Conservation (phyloP, 64 coral and sea anemone species). For the Trachythela sp. region DNA sequence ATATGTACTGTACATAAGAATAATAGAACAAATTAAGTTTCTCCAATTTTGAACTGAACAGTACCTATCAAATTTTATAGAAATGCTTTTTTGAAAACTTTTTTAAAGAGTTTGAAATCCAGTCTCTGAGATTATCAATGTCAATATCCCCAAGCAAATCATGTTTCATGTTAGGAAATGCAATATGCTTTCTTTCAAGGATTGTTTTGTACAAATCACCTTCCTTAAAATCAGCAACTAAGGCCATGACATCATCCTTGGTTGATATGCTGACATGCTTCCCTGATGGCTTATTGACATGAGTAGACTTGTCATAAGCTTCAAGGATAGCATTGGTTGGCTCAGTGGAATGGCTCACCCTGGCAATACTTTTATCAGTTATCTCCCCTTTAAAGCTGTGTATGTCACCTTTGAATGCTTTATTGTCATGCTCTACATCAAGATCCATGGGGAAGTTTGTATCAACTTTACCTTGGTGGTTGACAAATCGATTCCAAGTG, state of each 20-base stretch:
- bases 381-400: neutral
- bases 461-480: conserved; percentile 30
- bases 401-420: neutral
- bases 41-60: neutral
- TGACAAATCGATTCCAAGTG: conserved; percentile 37
- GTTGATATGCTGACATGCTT: conserved; percentile 48
- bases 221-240: conserved; percentile 26
- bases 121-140: conserved; percentile 22
- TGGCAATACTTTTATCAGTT: conserved; percentile 8
- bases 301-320: conserved; percentile 31
- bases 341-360: neutral
- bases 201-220: conserved; percentile 40
- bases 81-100: conserved; percentile 60
- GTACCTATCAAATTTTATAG: conserved; percentile 29
- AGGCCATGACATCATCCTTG: conserved; percentile 41
- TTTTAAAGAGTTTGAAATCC: conserved; percentile 51
- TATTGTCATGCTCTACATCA: conserved; percentile 42
- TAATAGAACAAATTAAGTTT: neutral
- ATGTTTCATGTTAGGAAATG: conserved; percentile 37
- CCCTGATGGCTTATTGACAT: conserved; percentile 48
- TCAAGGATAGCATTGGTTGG: neutral
- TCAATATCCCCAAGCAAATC: conserved; percentile 31
- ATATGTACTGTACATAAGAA: neutral
- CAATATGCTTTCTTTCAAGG: conserved; percentile 39
- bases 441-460: conserved; percentile 28